Percentiles rank a stretch among this genome's conserved stretches.
phyloP scores from a whole-genome alignment of 2,113 vertebrate species.

The Poecile atricapillus region DNA sequence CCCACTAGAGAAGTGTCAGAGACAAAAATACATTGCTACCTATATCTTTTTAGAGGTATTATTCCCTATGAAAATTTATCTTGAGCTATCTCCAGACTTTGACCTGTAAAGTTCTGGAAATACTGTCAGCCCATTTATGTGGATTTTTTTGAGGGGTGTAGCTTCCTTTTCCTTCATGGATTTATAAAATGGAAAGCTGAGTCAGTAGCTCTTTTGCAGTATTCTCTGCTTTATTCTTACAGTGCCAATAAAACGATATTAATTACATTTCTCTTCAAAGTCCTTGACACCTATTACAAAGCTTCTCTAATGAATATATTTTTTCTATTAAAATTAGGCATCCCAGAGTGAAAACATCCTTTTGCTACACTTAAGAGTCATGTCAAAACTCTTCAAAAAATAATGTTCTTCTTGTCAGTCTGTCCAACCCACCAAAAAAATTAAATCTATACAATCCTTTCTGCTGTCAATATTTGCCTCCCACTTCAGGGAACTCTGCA shows the following conservation, averaged over 20 bases:
- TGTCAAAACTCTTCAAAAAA: slow-evolving; percentile 61
- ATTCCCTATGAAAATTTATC: neutral
- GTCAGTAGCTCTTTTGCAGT: neutral
- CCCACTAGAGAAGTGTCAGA: neutral
- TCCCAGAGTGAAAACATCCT: slow-evolving; percentile 31
- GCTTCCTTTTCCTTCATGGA: neutral
- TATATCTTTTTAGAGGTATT: neutral
- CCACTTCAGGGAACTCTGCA: neutral
- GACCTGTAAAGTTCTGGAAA: neutral
- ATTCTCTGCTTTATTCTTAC: neutral
- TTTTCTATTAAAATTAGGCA: slow-evolving; percentile 30
- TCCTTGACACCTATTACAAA: slow-evolving; percentile 52
- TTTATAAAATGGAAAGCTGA: neutral
- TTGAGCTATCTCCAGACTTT: neutral
- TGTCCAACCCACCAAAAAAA: slow-evolving; percentile 36
- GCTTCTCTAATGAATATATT: slow-evolving; percentile 22
- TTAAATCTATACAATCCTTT: neutral
- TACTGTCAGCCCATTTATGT: accelerated
- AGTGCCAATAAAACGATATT: slow-evolving; percentile 8
- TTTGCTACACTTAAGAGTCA: neutral
- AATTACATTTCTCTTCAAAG: slow-evolving; percentile 46
- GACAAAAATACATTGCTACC: neutral
- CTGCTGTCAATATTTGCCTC: slow-evolving; percentile 8
- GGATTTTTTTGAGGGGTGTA: neutral
- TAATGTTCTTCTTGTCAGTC: slow-evolving; percentile 17